Percentiles rank a stretch among this genome's conserved stretches.
phyloP scores from a whole-genome alignment of 2,113 vertebrate genomes.

The Salvelinus alpinus region DNA sequence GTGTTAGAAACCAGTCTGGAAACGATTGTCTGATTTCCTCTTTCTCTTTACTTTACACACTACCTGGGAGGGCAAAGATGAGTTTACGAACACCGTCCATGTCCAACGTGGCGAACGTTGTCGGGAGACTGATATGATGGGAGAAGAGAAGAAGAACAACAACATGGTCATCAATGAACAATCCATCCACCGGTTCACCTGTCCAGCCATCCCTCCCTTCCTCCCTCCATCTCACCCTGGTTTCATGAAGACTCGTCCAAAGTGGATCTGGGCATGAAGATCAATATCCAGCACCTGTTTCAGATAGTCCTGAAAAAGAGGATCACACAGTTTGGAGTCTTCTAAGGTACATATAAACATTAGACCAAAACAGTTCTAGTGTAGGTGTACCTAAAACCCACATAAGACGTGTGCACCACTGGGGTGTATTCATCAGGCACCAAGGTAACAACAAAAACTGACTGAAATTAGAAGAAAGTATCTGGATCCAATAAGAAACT shows the following conservation, averaged over 20 bases:
- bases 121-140: constrained; percentile 83
- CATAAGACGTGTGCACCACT: too few species aligned
- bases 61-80: constrained; percentile 99
- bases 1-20: constrained; percentile 61
- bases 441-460: too few species aligned
- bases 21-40: constrained; percentile 50
- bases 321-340: not conserved
- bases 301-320: constrained; percentile 90
- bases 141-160: constrained; percentile 22
- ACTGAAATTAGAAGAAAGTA: too few species aligned
- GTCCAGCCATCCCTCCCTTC: not conserved
- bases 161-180: not conserved
- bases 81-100: constrained; percentile 97
- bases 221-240: constrained; percentile 81
- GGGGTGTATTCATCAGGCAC: too few species aligned
- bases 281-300: constrained; percentile 99
- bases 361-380: not conserved
- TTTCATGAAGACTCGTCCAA: constrained; percentile 99
- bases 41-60: constrained; percentile 80
- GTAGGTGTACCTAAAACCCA: too few species aligned
- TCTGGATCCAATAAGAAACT: too few species aligned
- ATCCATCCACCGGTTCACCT: too few species aligned
- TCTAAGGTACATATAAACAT: not conserved
- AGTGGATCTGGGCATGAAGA: constrained; percentile 99
- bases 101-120: constrained; percentile 98